These are phyloP conservation scores for Agrilus mali DNA, from an alignment of 2,888 invertebrate species.

Conservation along the genomic window DNA sequence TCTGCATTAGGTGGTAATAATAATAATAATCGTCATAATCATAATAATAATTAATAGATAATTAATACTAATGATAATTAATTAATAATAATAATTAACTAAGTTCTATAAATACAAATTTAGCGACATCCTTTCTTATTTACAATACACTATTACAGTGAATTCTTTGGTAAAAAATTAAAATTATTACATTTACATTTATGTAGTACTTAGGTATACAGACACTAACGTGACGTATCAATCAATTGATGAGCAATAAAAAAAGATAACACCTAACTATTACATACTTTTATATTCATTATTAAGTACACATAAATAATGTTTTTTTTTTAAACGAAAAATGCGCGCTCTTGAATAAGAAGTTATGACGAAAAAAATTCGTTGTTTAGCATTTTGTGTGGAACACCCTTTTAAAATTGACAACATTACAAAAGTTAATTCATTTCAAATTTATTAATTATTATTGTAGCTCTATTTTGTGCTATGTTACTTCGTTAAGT, in stretches of 20 bases:
- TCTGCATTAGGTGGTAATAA: conserved; percentile 15
- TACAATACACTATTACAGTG: conserved; percentile 23
- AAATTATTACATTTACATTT: conserved; percentile 21
- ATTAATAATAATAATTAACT: conserved; percentile 18
- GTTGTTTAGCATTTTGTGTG: conserved; percentile 19
- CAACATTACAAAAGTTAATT: too few species aligned
- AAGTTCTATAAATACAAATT: conserved; percentile 18
- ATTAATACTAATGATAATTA: conserved; percentile 7
- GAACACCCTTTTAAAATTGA: too few species aligned
- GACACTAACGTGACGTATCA: conserved; percentile 16
- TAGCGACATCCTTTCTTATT: conserved; percentile 22
- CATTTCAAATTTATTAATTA: too few species aligned
- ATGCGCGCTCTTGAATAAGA: conserved; percentile 9
- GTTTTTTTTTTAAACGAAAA: conserved; percentile 1
- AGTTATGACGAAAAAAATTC: conserved; percentile 17
- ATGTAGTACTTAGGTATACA: too few species aligned
- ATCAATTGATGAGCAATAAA: conserved; percentile 26
- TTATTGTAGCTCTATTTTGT: too few species aligned
- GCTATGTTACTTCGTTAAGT: too few species aligned
- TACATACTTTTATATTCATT: too few species aligned
- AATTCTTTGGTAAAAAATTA: conserved; percentile 30
- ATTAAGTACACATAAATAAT: conserved; percentile 9
- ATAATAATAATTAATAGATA: too few species aligned
- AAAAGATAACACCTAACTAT: conserved; percentile 14
- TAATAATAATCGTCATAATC: conserved; percentile 5